These are phyloP conservation scores for Anisognathus igniventris DNA, from an alignment of 2,797 vertebrate genomes.

Conservation along the genomic window DNA sequence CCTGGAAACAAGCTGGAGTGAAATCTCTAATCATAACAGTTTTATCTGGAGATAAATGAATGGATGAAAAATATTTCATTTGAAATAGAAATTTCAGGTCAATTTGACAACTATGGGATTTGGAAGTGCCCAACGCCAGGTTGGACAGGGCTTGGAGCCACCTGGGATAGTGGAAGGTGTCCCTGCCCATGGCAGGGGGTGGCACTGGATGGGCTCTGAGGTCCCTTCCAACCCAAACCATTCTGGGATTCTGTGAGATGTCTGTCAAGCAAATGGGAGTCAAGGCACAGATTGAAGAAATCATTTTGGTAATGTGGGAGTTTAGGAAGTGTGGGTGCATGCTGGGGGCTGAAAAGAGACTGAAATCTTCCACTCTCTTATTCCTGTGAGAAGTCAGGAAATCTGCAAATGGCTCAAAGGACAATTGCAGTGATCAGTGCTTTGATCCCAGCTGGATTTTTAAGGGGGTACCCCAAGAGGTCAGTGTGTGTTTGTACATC, in stretches of 20 bases:
- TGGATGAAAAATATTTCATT: neutral
- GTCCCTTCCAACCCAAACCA: neutral
- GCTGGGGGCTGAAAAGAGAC: neutral
- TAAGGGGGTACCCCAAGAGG: neutral
- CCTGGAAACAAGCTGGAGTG: neutral
- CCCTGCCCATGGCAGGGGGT: neutral
- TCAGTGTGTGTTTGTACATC: neutral
- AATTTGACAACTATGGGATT: neutral
- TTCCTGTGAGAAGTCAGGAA: neutral
- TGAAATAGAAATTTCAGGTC: neutral
- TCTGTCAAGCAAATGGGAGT: neutral
- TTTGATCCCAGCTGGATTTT: neutral
- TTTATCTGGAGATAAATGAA: neutral
- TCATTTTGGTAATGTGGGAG: neutral
- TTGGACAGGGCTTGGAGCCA: rapidly evolving
- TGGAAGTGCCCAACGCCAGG: no score
- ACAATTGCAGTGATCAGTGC: neutral
- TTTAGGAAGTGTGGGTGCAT: neutral
- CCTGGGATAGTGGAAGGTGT: rapidly evolving
- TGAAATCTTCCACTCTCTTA: neutral
- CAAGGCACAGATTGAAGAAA: neutral
- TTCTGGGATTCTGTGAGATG: no score
- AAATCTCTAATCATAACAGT: neutral
- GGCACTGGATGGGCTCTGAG: neutral
- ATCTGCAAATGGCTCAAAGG: neutral